Percentiles rank a stretch among this genome's conserved stretches.
These are phyloP conservation scores for Apamea sordens DNA, from an alignment of 2,888 invertebrate genomes.

Conservation along the genomic window DNA sequence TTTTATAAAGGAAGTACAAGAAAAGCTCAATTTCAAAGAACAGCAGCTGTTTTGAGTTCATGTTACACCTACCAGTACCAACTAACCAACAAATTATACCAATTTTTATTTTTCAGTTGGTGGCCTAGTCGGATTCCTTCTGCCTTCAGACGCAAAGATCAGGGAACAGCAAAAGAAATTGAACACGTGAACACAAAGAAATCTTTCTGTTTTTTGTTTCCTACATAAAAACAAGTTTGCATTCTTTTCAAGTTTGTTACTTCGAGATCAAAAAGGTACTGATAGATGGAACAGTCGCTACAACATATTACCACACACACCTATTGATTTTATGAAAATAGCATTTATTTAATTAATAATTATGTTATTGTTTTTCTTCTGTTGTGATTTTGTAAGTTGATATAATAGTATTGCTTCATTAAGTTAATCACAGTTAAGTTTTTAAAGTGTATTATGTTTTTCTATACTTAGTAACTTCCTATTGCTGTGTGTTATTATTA, in stretches of 20 bases:
- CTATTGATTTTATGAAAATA: neutral
- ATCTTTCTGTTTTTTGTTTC: neutral
- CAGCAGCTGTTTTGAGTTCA: neutral
- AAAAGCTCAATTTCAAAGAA: neutral
- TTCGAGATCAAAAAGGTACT: constrained; percentile 18
- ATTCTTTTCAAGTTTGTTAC: neutral
- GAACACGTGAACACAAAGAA: constrained; percentile 14
- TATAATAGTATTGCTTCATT: no score
- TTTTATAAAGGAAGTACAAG: neutral
- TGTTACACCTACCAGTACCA: neutral
- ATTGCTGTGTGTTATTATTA: no score
- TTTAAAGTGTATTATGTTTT: no score
- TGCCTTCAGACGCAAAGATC: constrained; percentile 75
- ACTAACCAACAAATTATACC: neutral
- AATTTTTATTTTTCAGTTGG: constrained; percentile 59
- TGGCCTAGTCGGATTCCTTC: constrained; percentile 76
- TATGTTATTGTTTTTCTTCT: no score
- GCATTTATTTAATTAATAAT: neutral
- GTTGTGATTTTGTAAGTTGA: no score
- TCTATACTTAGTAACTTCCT: no score
- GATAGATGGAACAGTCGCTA: neutral
- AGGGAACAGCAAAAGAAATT: constrained; percentile 39
- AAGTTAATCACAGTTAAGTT: no score
- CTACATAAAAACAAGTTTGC: neutral
- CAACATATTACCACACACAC: neutral